Percentiles rank a stretch among this genome's conserved stretches.
Evolutionary conservation across 2,888 invertebrate genomes (phyloP).

Genomic region (Dicyrtoma fusca): DNA sequence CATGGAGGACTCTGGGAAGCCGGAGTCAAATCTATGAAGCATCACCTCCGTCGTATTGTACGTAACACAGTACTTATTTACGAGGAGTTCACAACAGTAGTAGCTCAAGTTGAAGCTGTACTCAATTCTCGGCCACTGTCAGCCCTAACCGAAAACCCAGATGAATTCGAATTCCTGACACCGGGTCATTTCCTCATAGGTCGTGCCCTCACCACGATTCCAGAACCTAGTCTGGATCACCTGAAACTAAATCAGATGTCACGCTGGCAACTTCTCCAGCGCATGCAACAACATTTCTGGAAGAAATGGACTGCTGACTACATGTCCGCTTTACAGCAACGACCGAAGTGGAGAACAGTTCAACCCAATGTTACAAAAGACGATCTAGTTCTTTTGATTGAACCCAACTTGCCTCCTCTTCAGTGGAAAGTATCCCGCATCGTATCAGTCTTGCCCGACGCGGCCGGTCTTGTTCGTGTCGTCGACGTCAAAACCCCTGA

Average conservation of each 20-base stretch:
- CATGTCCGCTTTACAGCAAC: slow-evolving; percentile 55
- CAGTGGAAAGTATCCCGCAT: no score
- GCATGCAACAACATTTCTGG: slow-evolving; percentile 54
- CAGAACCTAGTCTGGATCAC: background rate
- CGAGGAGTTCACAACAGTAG: slow-evolving; percentile 2
- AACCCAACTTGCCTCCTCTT: slow-evolving; percentile 37
- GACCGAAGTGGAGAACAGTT: slow-evolving; percentile 53
- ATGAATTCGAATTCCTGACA: background rate
- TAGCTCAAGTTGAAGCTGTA: slow-evolving; percentile 3
- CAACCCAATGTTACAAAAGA: slow-evolving; percentile 50
- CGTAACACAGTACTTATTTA: background rate
- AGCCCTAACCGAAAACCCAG: background rate
- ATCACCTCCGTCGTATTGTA: background rate
- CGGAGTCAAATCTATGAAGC: background rate
- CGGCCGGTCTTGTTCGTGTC: no score
- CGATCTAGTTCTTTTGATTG: slow-evolving; percentile 57
- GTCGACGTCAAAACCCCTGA: no score
- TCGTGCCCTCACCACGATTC: background rate
- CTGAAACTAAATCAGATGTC: background rate
- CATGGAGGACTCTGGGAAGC: slow-evolving; percentile 16
- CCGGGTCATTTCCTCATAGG: slow-evolving; percentile 9
- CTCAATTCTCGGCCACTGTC: slow-evolving; percentile 1
- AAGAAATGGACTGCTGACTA: slow-evolving; percentile 55
- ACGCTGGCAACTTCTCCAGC: slow-evolving; percentile 48
- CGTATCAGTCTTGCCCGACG: no score